A percentile compares a stretch with the other conserved stretches of the same genome.
Evolutionary conservation across 2,888 invertebrate genomes (phyloP).

Genomic region (Coleophora flavipennella): DNA sequence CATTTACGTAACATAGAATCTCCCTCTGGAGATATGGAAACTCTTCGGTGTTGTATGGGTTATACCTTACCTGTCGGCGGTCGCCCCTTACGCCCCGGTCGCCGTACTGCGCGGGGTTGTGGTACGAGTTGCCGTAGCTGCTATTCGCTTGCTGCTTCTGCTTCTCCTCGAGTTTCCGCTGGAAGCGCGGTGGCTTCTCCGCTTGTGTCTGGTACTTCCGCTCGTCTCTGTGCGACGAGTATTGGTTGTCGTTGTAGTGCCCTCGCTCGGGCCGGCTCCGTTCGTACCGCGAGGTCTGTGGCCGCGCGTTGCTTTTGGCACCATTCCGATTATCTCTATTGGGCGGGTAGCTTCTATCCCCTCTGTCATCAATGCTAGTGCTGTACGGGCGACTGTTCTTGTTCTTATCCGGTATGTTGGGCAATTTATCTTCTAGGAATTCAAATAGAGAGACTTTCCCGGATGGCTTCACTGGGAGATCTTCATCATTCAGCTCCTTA

Average conservation of each 20-base stretch:
- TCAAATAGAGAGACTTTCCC: constrained; percentile 86
- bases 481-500: constrained; percentile 65
- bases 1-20: too few relatives aligned
- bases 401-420: constrained; percentile 66
- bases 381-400: constrained; percentile 41
- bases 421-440: constrained; percentile 86
- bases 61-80: too few relatives aligned
- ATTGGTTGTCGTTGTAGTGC: constrained; percentile 50
- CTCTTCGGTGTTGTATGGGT: too few relatives aligned
- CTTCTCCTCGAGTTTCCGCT: constrained; percentile 66
- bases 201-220: constrained; percentile 56
- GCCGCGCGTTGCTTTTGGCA: constrained; percentile 41
- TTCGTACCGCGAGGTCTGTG: constrained; percentile 47
- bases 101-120: constrained; percentile 36
- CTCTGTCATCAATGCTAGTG: constrained; percentile 37
- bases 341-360: constrained; percentile 38
- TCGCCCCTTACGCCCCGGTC: constrained; percentile 39
- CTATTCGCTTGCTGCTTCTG: constrained; percentile 36
- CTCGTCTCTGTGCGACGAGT: constrained; percentile 43
- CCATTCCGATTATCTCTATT: constrained; percentile 42
- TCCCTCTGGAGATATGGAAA: too few relatives aligned
- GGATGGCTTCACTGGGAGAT: constrained; percentile 79
- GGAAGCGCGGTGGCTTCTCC: constrained; percentile 76
- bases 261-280: constrained; percentile 45
- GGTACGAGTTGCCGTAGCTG: constrained; percentile 41